These are phyloP conservation scores for Mactra quadrangularis DNA, from an alignment of 1,140 invertebrate genomes.

Conservation along the genomic window DNA sequence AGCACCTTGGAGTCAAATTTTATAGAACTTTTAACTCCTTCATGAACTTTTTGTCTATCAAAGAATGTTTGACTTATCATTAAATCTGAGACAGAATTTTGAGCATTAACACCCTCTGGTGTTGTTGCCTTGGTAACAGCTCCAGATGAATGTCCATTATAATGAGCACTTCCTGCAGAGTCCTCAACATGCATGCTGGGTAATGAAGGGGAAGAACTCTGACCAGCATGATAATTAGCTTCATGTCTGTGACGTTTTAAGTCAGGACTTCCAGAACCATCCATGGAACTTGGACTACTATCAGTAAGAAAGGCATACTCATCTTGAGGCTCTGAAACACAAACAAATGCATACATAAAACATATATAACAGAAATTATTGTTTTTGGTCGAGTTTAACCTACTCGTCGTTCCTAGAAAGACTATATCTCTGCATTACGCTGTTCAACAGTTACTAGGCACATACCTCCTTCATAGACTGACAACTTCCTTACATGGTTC, in stretches of 20 bases:
- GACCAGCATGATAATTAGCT: conserved; percentile 30
- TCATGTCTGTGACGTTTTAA: conserved; percentile 16
- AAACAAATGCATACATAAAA: neutral
- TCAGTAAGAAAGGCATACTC: conserved; percentile 30
- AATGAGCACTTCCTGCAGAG: conserved; percentile 50
- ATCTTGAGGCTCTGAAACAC: conserved; percentile 25
- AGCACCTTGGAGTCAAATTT: neutral
- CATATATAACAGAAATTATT: neutral
- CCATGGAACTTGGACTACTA: neutral
- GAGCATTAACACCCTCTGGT: conserved; percentile 59
- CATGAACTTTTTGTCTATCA: neutral
- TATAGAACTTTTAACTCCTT: conserved; percentile 6
- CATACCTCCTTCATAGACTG: too few species aligned
- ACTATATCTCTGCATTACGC: too few species aligned
- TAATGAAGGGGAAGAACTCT: conserved; percentile 54
- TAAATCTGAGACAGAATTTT: neutral
- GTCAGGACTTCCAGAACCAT: conserved; percentile 21
- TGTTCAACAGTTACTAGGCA: too few species aligned
- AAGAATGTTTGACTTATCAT: neutral
- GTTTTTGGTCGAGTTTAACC: too few species aligned
- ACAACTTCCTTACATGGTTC: too few species aligned
- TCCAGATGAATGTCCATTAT: neutral
- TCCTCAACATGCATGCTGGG: conserved; percentile 43
- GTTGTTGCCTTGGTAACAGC: neutral
- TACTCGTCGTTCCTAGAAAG: too few species aligned